phyloP scores from a whole-genome alignment of 2,113 vertebrate species.

The Danionella cerebrum region DNA sequence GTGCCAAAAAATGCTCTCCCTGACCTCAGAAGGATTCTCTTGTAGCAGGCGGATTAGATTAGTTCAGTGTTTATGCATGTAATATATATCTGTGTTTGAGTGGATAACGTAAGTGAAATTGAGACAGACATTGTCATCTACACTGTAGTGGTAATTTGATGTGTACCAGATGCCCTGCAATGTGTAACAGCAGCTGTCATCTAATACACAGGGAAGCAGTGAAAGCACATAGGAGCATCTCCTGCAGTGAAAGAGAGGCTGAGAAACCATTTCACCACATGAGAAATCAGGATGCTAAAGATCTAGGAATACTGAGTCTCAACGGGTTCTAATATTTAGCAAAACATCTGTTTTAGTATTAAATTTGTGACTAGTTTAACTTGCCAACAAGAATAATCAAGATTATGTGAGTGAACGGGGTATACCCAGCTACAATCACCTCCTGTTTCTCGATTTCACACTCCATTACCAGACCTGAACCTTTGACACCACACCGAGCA shows the following conservation, averaged over 20 bases:
- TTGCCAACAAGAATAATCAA: not conserved
- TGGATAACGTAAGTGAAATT: not conserved
- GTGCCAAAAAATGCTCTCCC: no score
- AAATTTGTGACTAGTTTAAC: no score
- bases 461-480: not conserved
- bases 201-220: not conserved
- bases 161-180: not conserved
- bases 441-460: not conserved
- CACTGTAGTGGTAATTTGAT: not conserved
- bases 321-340: no score
- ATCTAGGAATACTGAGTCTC: not conserved
- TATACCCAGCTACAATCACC: not conserved
- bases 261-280: not conserved
- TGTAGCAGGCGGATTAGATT: no score
- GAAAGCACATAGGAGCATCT: not conserved
- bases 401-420: not conserved
- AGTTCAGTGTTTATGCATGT: not conserved
- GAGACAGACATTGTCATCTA: slow-evolving; percentile 8
- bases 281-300: not conserved
- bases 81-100: not conserved
- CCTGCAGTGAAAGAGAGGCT: not conserved
- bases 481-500: not conserved
- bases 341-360: no score
- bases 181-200: slow-evolving; percentile 14
- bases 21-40: no score